Conservation (phyloP, 2,888 invertebrate genomes). For the Oeneis ivallda region DNA sequence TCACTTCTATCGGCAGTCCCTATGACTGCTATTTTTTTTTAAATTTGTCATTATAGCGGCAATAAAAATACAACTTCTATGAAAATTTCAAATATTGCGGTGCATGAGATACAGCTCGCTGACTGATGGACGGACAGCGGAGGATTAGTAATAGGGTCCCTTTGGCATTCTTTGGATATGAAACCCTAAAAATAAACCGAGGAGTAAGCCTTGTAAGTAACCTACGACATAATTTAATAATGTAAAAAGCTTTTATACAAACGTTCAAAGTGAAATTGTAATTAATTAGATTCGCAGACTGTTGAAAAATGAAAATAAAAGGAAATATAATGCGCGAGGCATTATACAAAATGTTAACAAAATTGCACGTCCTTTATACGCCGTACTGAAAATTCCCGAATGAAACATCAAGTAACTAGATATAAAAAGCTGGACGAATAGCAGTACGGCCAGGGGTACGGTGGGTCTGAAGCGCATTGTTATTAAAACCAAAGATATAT, state of each 20-base stretch:
- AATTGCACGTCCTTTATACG: constrained; percentile 8
- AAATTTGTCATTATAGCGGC: no score
- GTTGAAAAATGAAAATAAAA: constrained; percentile 1
- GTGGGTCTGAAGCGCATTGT: no score
- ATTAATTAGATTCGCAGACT: constrained; percentile 11
- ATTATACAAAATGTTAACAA: constrained; percentile 7
- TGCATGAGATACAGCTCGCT: no score
- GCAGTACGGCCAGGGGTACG: no score
- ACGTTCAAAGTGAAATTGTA: constrained; percentile 10
- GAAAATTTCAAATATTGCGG: no score
- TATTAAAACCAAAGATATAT: not conserved
- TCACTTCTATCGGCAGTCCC: no score
- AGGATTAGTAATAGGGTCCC: no score
- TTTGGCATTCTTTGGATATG: no score
- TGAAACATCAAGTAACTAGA: constrained; percentile 12
- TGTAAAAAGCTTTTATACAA: not conserved
- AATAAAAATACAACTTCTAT: no score
- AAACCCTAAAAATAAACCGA: no score
- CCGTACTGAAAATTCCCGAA: constrained; percentile 9
- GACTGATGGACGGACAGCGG: no score
- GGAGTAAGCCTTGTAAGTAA: not conserved
- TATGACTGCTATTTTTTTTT: no score
- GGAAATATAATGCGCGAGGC: not conserved
- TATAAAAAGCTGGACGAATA: not conserved
- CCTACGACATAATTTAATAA: not conserved